These are phyloP conservation scores for Fragum whitleyi DNA, from an alignment of 2,888 invertebrate genomes.

Conservation along the genomic window DNA sequence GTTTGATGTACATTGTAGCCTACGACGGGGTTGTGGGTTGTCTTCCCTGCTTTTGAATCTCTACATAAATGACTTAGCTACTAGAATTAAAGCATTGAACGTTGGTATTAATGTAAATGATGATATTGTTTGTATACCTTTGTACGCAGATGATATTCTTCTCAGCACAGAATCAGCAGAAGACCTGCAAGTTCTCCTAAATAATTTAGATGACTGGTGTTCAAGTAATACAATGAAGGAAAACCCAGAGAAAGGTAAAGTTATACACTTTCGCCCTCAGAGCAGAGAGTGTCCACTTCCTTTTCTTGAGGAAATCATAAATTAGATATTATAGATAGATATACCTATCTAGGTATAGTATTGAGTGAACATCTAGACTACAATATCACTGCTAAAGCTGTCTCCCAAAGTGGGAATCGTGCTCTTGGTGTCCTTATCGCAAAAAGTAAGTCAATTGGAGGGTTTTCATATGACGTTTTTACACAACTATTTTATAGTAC, in stretches of 20 bases:
- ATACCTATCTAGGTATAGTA: no score
- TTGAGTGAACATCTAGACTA: no score
- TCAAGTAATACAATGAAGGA: neutral
- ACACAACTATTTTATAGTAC: no score
- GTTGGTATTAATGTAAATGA: neutral
- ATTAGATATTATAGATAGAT: no score
- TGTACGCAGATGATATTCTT: slow-evolving; percentile 23
- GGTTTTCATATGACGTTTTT: no score
- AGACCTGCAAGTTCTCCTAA: neutral
- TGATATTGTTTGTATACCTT: neutral
- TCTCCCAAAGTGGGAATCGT: no score
- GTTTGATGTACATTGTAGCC: neutral
- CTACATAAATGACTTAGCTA: slow-evolving; percentile 14
- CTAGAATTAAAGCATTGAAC: neutral
- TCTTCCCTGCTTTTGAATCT: slow-evolving; percentile 13
- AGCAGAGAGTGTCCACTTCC: no score
- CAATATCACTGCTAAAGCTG: no score
- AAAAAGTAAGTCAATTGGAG: no score
- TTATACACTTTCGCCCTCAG: no score
- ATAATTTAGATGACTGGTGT: neutral
- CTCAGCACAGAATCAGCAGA: neutral
- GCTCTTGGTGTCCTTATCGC: no score
- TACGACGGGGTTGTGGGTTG: slow-evolving; percentile 1
- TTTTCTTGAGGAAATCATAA: no score
- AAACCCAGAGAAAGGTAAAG: neutral